A percentile compares a stretch with the other conserved stretches of the same genome.
Conservation (phyloP, 2,888 invertebrate species). For the Dendrolimus pini region DNA sequence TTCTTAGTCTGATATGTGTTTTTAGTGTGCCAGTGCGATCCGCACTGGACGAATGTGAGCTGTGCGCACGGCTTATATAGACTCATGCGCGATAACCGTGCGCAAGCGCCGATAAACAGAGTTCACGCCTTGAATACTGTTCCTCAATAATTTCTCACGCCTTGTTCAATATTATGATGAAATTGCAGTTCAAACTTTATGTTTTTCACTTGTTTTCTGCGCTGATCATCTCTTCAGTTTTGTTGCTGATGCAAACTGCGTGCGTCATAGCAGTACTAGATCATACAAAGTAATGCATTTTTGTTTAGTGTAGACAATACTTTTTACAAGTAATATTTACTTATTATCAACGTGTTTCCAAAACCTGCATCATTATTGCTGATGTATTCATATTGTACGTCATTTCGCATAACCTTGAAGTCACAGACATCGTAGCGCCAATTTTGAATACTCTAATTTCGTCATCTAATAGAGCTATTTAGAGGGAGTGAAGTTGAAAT, state of each 20-base stretch:
- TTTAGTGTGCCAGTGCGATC: constrained; percentile 64
- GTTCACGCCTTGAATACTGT: constrained; percentile 5
- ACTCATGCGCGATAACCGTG: constrained; percentile 23
- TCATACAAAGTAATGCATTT: neutral
- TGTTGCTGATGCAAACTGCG: neutral
- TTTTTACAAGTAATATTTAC: neutral
- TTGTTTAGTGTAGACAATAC: neutral
- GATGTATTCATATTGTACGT: too few species aligned
- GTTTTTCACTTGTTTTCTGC: neutral
- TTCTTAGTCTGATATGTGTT: constrained; percentile 22
- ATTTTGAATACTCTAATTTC: neutral
- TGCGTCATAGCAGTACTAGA: neutral
- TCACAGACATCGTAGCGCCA: neutral
- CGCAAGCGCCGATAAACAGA: constrained; percentile 14
- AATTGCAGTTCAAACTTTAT: neutral
- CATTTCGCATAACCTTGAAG: neutral
- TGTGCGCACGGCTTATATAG: constrained; percentile 41
- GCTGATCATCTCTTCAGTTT: neutral
- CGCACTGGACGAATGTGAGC: constrained; percentile 55
- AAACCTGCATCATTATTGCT: too few species aligned
- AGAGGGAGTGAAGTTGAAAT: too few species aligned
- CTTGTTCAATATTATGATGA: neutral
- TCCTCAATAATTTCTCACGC: constrained; percentile 4
- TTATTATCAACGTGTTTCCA: neutral
- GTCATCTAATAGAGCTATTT: neutral